Percentiles rank a stretch among this genome's conserved stretches.
Evolutionary conservation across 2,888 invertebrate genomes (phyloP).

Genomic region (Caenorhabditis plicata): DNA sequence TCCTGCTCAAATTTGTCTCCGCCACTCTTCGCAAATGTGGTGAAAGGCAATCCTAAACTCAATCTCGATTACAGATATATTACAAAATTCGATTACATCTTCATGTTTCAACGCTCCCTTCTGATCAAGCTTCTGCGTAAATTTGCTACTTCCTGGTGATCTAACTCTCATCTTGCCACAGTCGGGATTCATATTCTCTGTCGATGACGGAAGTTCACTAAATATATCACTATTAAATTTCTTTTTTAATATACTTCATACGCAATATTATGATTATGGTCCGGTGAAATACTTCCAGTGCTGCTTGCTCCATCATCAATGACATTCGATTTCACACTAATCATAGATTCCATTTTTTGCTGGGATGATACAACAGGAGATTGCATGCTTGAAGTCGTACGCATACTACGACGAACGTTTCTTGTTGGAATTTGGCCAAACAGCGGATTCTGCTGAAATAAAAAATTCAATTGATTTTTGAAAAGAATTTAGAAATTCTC

Average conservation of each 20-base stretch:
- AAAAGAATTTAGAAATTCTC: too few species aligned
- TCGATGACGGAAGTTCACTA: slow-evolving; percentile 23
- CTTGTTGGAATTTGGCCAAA: slow-evolving; percentile 22
- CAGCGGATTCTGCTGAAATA: slow-evolving; percentile 28
- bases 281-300: slow-evolving; percentile 18
- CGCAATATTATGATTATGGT: slow-evolving; percentile 23
- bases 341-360: slow-evolving; percentile 8
- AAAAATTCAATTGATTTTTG: too few species aligned
- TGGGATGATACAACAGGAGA: slow-evolving; percentile 4
- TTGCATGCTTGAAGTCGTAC: slow-evolving; percentile 11
- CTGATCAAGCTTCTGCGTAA: slow-evolving; percentile 25
- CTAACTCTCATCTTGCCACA: not conserved
- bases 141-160: slow-evolving; percentile 4
- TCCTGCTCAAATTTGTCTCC: slow-evolving; percentile 19
- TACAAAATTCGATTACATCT: not conserved
- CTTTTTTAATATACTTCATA: too few species aligned
- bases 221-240: too few species aligned
- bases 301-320: too few species aligned
- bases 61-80: not conserved
- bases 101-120: slow-evolving; percentile 13
- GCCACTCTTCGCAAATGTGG: slow-evolving; percentile 18
- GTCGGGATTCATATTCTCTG: slow-evolving; percentile 12
- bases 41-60: slow-evolving; percentile 6
- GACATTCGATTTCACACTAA: slow-evolving; percentile 15
- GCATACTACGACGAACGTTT: slow-evolving; percentile 5